These are phyloP conservation scores for Trogon surrucura DNA, from an alignment of 2,113 vertebrate genomes.

Conservation along the genomic window DNA sequence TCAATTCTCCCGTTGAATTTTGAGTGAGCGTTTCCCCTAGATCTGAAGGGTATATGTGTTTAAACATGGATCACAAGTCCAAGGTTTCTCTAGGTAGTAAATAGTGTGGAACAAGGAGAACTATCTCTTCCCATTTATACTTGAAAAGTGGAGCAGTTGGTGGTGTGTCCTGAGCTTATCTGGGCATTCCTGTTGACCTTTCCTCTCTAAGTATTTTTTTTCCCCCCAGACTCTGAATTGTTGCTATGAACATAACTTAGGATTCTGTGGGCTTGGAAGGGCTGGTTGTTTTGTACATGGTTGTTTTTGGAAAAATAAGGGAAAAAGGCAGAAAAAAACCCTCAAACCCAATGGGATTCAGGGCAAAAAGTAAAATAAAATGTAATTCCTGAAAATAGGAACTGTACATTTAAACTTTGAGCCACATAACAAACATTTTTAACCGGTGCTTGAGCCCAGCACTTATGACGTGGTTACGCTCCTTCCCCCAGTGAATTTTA, in stretches of 20 bases:
- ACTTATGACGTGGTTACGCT: neutral
- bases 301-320: neutral
- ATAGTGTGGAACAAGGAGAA: neutral
- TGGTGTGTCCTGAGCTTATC: neutral
- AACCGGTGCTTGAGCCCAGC: neutral
- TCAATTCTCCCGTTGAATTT: neutral
- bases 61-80: neutral
- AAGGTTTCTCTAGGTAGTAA: neutral
- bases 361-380: neutral
- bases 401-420: neutral
- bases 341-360: neutral
- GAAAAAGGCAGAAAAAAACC: neutral
- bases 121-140: too few relatives aligned
- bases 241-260: neutral
- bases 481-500: neutral
- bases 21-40: neutral
- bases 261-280: neutral
- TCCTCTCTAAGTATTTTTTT: neutral
- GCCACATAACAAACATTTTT: neutral
- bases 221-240: neutral
- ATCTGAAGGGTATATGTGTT: accelerated
- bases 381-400: neutral
- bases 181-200: neutral
- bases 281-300: neutral
- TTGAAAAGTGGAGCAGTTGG: neutral